These are phyloP conservation scores for Enteromius paludinosus DNA, from an alignment of 2,797 vertebrate genomes.

Conservation along the genomic window DNA sequence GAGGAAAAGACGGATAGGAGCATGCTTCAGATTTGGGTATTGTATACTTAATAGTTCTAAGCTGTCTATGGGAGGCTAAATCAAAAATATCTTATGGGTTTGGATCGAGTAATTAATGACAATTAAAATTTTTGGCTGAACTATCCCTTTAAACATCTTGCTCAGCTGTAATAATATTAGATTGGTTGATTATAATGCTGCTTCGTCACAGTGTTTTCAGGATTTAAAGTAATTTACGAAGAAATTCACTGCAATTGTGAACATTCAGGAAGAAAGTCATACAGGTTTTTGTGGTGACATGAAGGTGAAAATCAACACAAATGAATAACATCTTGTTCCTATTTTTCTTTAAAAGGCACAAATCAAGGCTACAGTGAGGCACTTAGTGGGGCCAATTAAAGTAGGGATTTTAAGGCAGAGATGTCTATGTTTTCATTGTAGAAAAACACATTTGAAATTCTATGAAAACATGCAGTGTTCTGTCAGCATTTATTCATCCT, in stretches of 20 bases:
- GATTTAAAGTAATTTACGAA: neutral
- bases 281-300: neutral
- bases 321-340: neutral
- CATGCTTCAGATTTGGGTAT: neutral
- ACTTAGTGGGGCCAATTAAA: neutral
- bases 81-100: too few species aligned
- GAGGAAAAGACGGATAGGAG: neutral
- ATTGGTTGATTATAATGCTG: neutral
- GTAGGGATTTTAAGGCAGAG: neutral
- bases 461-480: neutral
- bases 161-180: neutral
- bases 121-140: too few species aligned
- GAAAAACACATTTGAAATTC: neutral
- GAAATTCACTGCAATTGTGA: neutral
- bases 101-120: too few species aligned
- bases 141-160: neutral
- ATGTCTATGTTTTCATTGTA: neutral
- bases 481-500: neutral
- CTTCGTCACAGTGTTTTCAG: neutral
- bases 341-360: neutral
- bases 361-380: neutral
- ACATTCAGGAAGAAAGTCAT: conserved; percentile 6
- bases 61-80: too few species aligned
- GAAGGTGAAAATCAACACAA: neutral
- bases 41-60: neutral